These are phyloP conservation scores for Gila robusta DNA, from an alignment of 2,797 vertebrate species.

Conservation along the genomic window DNA sequence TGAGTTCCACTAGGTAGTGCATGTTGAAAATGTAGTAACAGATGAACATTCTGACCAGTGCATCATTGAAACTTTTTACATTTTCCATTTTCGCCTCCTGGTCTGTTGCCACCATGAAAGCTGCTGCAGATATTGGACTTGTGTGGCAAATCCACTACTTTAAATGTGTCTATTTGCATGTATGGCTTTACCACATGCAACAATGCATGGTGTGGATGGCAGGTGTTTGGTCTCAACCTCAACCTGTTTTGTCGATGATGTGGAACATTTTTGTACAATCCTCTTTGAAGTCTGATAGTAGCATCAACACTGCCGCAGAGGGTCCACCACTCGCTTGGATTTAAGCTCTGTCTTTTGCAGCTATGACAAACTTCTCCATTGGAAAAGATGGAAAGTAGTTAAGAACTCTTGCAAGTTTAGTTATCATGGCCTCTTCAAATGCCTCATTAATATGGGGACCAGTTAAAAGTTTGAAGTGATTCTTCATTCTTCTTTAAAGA, in stretches of 20 bases:
- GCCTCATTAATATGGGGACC: not conserved
- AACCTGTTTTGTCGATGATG: not conserved
- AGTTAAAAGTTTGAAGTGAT: not conserved
- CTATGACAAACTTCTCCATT: not conserved
- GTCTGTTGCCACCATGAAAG: conserved; percentile 10
- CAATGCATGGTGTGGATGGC: conserved; percentile 20
- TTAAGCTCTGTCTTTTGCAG: not conserved
- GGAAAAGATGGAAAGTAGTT: conserved; percentile 4
- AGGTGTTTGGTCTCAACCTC: not conserved
- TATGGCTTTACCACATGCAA: conserved; percentile 13
- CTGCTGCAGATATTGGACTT: conserved; percentile 8
- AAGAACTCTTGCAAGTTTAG: not conserved
- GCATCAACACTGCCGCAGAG: not conserved
- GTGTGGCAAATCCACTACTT: not conserved
- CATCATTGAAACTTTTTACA: conserved; percentile 2
- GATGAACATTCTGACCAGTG: conserved; percentile 32
- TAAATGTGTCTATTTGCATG: not conserved
- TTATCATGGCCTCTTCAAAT: not conserved
- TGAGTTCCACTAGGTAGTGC: conserved; percentile 16
- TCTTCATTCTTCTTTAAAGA: not conserved
- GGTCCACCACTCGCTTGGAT: not conserved
- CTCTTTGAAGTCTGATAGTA: conserved; percentile 1
- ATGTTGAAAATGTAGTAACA: conserved; percentile 34
- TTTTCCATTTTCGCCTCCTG: conserved; percentile 10
- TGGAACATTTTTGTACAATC: not conserved